Percentiles rank a stretch among this genome's conserved stretches.
phyloP scores from a whole-genome alignment of 2,113 vertebrate species.

The Atrichornis clamosus region DNA sequence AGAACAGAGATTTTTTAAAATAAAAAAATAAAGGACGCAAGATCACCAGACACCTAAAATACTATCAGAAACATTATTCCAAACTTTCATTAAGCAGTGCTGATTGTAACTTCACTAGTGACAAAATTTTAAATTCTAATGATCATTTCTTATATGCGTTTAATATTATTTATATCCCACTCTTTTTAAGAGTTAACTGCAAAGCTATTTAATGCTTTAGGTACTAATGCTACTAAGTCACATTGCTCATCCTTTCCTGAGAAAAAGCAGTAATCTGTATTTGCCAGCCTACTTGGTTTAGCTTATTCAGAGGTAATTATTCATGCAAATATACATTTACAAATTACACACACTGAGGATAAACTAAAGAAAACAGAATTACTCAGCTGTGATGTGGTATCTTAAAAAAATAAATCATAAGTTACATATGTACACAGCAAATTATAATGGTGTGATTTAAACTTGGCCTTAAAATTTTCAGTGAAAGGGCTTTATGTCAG shows the following conservation, averaged over 20 bases:
- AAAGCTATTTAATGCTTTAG: not conserved
- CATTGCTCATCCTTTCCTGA: not conserved
- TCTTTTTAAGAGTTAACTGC: not conserved
- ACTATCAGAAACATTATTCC: not conserved
- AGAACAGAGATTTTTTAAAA: not conserved
- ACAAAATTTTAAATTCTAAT: not conserved
- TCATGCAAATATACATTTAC: conserved; percentile 23
- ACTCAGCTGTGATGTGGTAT: not conserved
- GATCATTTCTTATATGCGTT: not conserved
- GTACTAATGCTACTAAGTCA: not conserved
- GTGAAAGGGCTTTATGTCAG: not conserved
- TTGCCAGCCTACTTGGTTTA: not conserved
- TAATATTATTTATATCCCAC: not conserved
- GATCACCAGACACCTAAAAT: not conserved
- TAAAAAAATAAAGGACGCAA: not conserved
- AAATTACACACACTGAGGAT: not conserved
- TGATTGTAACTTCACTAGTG: not conserved
- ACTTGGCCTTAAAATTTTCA: not conserved
- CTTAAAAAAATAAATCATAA: not conserved
- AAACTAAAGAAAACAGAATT: not conserved
- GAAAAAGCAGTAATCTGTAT: not conserved
- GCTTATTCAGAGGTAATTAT: not conserved
- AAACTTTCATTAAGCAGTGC: not conserved
- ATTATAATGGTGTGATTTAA: not conserved
- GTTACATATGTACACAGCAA: not conserved